Percentiles rank a stretch among this genome's conserved stretches.
phyloP scores from a whole-genome alignment of 1,140 invertebrate species.

The Bicyclus anynana region DNA sequence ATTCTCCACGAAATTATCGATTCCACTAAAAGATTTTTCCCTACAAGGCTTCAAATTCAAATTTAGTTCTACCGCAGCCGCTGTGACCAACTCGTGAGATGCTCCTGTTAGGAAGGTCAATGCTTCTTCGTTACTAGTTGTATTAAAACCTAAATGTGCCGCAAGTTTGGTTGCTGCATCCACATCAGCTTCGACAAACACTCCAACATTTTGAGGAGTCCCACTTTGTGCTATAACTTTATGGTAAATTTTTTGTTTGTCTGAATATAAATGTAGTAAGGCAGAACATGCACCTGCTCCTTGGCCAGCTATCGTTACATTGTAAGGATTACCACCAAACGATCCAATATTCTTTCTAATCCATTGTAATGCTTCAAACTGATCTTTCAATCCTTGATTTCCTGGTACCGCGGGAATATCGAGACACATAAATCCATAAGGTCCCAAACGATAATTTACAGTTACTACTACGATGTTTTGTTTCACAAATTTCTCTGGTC shows the following conservation, averaged over 20 bases:
- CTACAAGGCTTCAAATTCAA: constrained; percentile 52
- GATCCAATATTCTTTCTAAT: constrained; percentile 81
- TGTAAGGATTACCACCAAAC: constrained; percentile 83
- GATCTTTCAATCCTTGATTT: constrained; percentile 84
- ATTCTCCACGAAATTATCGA: constrained; percentile 54
- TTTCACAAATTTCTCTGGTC: constrained; percentile 46
- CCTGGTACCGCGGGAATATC: constrained; percentile 76
- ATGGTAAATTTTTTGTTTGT: constrained; percentile 53
- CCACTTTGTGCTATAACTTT: constrained; percentile 65
- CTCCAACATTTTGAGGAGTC: constrained; percentile 48
- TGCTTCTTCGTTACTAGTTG: constrained; percentile 46
- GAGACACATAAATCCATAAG: constrained; percentile 66
- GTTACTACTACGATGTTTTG: constrained; percentile 59
- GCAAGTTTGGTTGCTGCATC: constrained; percentile 56
- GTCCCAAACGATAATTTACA: constrained; percentile 62
- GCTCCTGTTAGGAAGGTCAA: constrained; percentile 41
- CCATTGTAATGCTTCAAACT: constrained; percentile 80
- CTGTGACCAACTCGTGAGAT: constrained; percentile 44
- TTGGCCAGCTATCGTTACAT: constrained; percentile 75
- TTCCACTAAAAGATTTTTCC: constrained; percentile 60
- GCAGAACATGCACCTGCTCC: constrained; percentile 54
- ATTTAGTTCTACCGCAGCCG: constrained; percentile 41
- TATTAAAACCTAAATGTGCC: constrained; percentile 49
- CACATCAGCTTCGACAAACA: constrained; percentile 49
- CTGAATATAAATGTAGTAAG: constrained; percentile 56